phyloP scores from a whole-genome alignment of 37 sponge, comb jelly and placozoan genomes.

The Halichondria panicea region DNA sequence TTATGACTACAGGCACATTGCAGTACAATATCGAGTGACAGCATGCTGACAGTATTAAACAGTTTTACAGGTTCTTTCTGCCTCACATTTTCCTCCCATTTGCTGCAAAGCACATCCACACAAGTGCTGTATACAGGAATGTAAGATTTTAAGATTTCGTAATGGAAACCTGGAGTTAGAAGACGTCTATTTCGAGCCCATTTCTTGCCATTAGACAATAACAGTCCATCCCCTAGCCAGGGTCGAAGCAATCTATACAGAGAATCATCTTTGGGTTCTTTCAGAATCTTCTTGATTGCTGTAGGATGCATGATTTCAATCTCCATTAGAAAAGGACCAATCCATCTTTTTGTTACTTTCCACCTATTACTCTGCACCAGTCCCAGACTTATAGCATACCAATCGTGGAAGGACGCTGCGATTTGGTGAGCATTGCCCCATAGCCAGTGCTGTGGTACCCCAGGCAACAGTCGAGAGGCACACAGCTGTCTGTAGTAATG shows the following conservation, averaged over 20 bases:
- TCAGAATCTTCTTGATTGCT: constrained; percentile 14
- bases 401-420: background rate
- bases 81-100: constrained; percentile 5
- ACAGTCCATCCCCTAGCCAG: constrained; percentile 65
- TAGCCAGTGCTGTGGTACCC: constrained; percentile 10
- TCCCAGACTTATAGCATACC: background rate
- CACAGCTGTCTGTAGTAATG: constrained; percentile 2
- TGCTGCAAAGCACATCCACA: constrained; percentile 25
- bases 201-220: constrained; percentile 64
- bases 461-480: background rate
- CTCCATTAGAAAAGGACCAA: background rate
- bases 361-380: background rate
- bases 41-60: constrained; percentile 11
- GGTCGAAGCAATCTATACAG: constrained; percentile 2
- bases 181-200: constrained; percentile 69
- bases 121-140: constrained; percentile 51
- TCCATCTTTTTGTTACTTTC: constrained; percentile 2
- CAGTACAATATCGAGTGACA: constrained; percentile 42
- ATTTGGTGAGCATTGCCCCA: background rate
- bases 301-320: constrained; percentile 12
- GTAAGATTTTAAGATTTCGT: constrained; percentile 68
- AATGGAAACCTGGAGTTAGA: constrained; percentile 80
- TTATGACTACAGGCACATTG: constrained; percentile 52
- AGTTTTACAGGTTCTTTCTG: constrained; percentile 34
- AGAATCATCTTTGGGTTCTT: constrained; percentile 4